Conservation (phyloP, 2,888 invertebrate species). For the Drosophila paucipuncta region DNA sequence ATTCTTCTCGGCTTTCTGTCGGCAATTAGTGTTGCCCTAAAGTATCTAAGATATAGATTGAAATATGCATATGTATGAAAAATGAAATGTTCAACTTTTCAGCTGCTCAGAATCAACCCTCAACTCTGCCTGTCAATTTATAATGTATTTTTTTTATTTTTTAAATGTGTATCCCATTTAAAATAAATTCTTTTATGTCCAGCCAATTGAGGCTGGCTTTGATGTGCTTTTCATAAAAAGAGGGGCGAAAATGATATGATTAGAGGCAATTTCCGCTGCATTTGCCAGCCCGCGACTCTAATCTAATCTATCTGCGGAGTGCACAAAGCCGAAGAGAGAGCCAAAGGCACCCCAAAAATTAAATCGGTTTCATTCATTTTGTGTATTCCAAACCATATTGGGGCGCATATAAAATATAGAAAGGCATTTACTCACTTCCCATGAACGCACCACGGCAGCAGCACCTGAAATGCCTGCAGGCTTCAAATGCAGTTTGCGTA, state of each 20-base stretch:
- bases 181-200: not conserved
- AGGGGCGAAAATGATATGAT: slow-evolving; percentile 38
- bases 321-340: slow-evolving; percentile 39
- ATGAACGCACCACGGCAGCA: not conserved
- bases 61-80: not conserved
- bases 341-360: slow-evolving; percentile 48
- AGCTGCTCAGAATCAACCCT: not conserved
- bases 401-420: slow-evolving; percentile 30
- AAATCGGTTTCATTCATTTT: slow-evolving; percentile 53
- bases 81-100: not conserved
- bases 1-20: not conserved
- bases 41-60: not conserved
- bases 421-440: slow-evolving; percentile 36
- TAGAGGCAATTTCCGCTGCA: slow-evolving; percentile 33
- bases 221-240: slow-evolving; percentile 33
- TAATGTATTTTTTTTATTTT: not conserved
- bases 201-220: slow-evolving; percentile 31
- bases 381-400: slow-evolving; percentile 45
- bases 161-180: not conserved
- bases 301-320: slow-evolving; percentile 68
- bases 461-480: slow-evolving; percentile 31
- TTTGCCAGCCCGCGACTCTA: slow-evolving; percentile 35
- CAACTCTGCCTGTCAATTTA: not conserved
- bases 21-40: slow-evolving; percentile 36
- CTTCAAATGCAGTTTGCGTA: slow-evolving; percentile 58